These are phyloP conservation scores for Capitulum mitella DNA, from an alignment of 2,888 invertebrate genomes.

Conservation along the genomic window DNA sequence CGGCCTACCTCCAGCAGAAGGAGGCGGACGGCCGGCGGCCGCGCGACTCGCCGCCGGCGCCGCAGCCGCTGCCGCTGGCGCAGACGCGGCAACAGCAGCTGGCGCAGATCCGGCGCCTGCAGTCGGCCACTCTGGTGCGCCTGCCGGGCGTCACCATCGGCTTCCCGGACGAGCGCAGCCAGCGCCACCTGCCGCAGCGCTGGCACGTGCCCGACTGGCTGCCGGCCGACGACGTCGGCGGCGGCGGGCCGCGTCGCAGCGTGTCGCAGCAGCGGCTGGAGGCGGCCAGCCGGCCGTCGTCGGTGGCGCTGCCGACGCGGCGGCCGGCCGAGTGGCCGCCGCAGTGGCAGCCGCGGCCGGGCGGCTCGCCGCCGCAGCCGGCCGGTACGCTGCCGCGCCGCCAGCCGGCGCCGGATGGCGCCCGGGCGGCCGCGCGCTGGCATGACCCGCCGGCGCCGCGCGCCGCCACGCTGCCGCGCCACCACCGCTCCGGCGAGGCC, in stretches of 20 bases:
- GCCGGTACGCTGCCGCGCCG: not conserved
- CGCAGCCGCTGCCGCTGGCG: not conserved
- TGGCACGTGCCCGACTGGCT: not conserved
- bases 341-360: not conserved
- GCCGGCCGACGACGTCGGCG: not conserved
- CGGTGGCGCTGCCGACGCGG: constrained; percentile 2
- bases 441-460: not conserved
- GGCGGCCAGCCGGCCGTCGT: not conserved
- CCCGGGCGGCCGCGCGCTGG: not conserved
- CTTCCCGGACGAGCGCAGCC: not conserved
- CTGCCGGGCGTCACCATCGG: not conserved
- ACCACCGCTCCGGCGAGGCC: not conserved
- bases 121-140: not conserved
- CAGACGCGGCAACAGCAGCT: constrained; percentile 8
- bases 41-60: not conserved
- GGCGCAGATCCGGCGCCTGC: constrained; percentile 13
- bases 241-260: not conserved
- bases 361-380: not conserved
- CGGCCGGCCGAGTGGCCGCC: not conserved
- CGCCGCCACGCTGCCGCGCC: not conserved
- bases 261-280: not conserved
- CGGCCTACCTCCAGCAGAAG: too few species aligned
- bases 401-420: not conserved
- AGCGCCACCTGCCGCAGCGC: not conserved
- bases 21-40: too few species aligned